Evolutionary conservation across 2,888 invertebrate species (phyloP).

Genomic region (Andrena minutula): DNA sequence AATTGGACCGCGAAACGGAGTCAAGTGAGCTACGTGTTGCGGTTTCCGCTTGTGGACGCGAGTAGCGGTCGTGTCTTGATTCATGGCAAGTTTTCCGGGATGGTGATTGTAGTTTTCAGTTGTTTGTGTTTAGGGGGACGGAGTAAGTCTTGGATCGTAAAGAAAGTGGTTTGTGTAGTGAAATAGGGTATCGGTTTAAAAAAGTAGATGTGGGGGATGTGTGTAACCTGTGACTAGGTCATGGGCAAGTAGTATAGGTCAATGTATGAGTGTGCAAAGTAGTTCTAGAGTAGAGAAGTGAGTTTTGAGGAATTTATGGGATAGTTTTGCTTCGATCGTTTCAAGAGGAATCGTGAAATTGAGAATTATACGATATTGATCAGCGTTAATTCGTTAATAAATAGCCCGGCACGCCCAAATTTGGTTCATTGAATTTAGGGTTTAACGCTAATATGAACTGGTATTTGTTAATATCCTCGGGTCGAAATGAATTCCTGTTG

Average conservation of each 20-base stretch:
- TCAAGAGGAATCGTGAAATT: neutral
- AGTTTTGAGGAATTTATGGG: neutral
- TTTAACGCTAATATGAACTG: neutral
- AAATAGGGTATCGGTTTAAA: too few species aligned
- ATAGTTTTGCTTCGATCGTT: too few species aligned
- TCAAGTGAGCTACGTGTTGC: slow-evolving; percentile 19
- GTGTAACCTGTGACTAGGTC: neutral
- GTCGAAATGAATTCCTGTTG: slow-evolving; percentile 1
- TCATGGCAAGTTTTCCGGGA: too few species aligned
- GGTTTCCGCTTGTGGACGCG: neutral
- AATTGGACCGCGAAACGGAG: slow-evolving; percentile 8
- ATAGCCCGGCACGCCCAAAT: neutral
- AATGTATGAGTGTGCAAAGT: neutral
- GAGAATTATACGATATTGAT: neutral
- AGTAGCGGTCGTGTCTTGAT: too few species aligned
- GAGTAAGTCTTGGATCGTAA: too few species aligned
- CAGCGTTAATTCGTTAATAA: neutral
- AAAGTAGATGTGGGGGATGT: too few species aligned
- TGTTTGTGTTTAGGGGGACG: too few species aligned
- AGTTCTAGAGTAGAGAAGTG: neutral
- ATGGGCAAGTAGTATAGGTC: neutral
- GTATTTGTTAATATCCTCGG: slow-evolving; percentile 12
- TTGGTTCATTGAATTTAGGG: neutral
- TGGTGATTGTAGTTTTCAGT: too few species aligned
- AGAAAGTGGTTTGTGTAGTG: too few species aligned